phyloP scores from a whole-genome alignment of 2,888 invertebrate species.

The Apamea sordens region DNA sequence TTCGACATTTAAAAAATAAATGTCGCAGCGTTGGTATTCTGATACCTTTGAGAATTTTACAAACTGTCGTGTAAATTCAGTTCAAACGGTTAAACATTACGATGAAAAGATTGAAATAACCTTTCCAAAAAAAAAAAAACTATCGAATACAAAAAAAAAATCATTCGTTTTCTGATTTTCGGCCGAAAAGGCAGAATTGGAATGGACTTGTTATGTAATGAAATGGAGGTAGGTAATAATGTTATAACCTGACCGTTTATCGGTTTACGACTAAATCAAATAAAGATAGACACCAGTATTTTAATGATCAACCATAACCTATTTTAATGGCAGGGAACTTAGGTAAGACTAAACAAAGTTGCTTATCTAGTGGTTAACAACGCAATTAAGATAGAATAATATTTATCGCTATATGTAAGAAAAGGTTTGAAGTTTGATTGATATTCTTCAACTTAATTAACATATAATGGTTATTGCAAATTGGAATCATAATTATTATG shows the following conservation, averaged over 20 bases:
- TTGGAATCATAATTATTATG: background rate
- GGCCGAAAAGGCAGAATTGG: background rate
- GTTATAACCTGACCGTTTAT: conserved; percentile 1
- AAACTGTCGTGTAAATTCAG: background rate
- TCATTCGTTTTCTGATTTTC: background rate
- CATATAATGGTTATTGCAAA: background rate
- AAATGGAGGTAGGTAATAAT: conserved; percentile 15
- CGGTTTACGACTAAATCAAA: conserved; percentile 1
- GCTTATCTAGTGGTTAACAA: background rate
- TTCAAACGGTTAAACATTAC: background rate
- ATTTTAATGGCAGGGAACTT: background rate
- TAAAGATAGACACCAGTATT: conserved; percentile 16
- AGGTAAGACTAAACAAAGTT: background rate
- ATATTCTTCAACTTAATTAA: background rate
- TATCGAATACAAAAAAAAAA: too few species aligned
- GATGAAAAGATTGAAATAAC: background rate
- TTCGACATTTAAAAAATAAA: too few species aligned
- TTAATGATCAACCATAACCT: conserved; percentile 8
- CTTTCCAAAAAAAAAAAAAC: background rate
- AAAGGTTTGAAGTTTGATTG: background rate
- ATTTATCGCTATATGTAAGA: background rate
- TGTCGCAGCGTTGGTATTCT: too few species aligned
- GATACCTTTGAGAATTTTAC: background rate
- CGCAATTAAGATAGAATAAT: background rate
- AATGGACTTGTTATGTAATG: background rate